Evolutionary conservation across 92 coral and sea anemone species (phyloP), one percentile per base, ranked within the genome.

Genomic region (Phenganax stokvisi): DNA sequence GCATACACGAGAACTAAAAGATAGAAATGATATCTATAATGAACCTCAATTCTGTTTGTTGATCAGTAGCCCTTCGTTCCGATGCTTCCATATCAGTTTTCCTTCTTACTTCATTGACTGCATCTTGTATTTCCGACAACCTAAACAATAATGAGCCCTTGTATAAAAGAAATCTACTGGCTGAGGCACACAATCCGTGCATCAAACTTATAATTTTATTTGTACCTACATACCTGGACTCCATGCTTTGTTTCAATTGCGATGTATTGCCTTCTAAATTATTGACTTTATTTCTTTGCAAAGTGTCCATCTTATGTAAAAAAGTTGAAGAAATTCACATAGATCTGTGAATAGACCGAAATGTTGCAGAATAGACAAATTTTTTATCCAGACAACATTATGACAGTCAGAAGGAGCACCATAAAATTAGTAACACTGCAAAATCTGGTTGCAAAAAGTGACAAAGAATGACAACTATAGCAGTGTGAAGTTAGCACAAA

Each of bases 31-130:
- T 67, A 16, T 16, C 37, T 11, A 15, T 37, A 31, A 72, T 93
- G 57, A 66, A 93, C 97, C 83, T 89, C 71, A 93, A 79, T 82
- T 89, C 91, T 63, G 89, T 85, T 67, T 93, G 96, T 31, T 93
- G 99, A 25, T 83, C 86, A 13, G 87, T 79, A 28, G 94, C 71
- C 72, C 97, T 86, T 47, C 99, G 83, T 70, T 96, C 99, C 7
- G 90, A 81, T 77, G 92, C 97, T 81, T 96, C 99, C 72, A 86
- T 56, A 76, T 96, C 99, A 64, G 91, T 74, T 71, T 97, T 87
- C 56, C 99, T 90, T 72, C 92, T 89, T 12, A 92, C 84, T 59
- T 96, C 99, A 28, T 82, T 80, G 12, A 92, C 81, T 8, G 87
- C 82, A 72, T 96, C 99, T 76, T 87, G 92, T 53, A 96, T 82